Evolutionary conservation across 2,797 vertebrate species (phyloP), one percentile per base, ranked within the genome.

Genomic region (Schizopygopsis pylzovi): DNA sequence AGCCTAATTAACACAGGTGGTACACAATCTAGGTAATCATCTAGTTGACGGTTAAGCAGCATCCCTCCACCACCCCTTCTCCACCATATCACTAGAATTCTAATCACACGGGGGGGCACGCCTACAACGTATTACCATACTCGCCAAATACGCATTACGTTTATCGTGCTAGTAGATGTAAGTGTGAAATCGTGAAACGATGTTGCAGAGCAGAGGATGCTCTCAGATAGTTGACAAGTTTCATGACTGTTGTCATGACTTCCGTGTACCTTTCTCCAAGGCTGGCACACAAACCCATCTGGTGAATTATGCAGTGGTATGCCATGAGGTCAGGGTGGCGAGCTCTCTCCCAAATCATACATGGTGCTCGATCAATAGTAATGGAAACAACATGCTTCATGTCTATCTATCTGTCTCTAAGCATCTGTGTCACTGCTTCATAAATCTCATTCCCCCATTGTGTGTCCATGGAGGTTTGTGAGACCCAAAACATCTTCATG

Each of bases 291-390:
- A 90, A 59, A 71, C 78, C 83, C 37, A 72, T 84, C 47, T 80
- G 79, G 80, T 87, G 81, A 75, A 89, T 87, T 61, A 88, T 73
- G 39, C 83, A 88, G 79, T 81, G 71, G 78, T 81, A 87, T 73
- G 86, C 75, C 49, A 86, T 82, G 37, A 81, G 73, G n/a, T 85
- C 79, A 88, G 86, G 86, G 76, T 88, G 81, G 43, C 70, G 78
- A 70, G 41, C 22, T 82, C 85, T 87, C 75, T 85, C 82, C 82
- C 79, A 77, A 77, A 61, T 88, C 84, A 86, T 88, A 54, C 16
- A 54, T 54, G 52, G 52, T 2, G 16, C 16, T 4, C 52, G 16
- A 54, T 54, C 52, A 54, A 71, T 84, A 87, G 78, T 71, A 85
- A 87, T 87, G 4, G 82, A 87, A 68, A 82, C 52, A 54, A 87